Conservation (phyloP, 2,888 invertebrate species). For the Druceiella hillmani region DNA sequence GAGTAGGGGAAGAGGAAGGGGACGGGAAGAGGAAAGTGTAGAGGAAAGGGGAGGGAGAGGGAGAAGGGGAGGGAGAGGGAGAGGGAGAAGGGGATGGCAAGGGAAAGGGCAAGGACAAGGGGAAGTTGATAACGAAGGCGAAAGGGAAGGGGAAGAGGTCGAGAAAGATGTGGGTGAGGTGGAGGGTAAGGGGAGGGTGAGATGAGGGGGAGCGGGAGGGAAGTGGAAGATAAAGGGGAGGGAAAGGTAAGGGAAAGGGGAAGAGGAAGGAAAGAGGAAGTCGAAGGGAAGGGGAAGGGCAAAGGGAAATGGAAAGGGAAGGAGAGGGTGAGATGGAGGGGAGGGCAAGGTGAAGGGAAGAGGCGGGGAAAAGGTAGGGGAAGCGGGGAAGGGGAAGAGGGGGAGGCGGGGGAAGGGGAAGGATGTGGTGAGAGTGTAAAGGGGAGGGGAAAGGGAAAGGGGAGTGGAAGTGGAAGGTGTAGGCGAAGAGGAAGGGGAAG, state of each 20-base stretch:
- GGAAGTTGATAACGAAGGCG: background rate
- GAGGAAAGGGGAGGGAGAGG: background rate
- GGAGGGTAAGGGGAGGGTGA: too few species aligned
- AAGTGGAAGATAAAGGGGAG: background rate
- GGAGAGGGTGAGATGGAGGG: too few species aligned
- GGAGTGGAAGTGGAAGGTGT: too few species aligned
- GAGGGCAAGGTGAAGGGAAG: too few species aligned
- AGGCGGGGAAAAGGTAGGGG: too few species aligned
- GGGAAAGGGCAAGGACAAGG: conserved; percentile 1
- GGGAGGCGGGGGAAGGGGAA: too few species aligned
- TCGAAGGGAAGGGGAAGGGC: background rate
- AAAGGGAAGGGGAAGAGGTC: background rate
- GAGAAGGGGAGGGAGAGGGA: background rate
- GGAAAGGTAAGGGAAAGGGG: background rate
- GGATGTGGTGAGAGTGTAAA: too few species aligned
- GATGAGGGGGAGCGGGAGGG: background rate
- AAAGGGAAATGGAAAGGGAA: too few species aligned
- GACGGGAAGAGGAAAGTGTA: too few species aligned
- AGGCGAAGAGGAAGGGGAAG: too few species aligned
- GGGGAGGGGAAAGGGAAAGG: too few species aligned
- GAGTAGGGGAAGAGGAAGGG: background rate
- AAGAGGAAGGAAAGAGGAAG: background rate
- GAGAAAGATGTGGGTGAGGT: background rate
- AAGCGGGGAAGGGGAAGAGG: too few species aligned
- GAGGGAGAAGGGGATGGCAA: background rate